Percentiles rank a stretch among this genome's conserved stretches.
Evolutionary conservation across 2,888 invertebrate genomes (phyloP).

Genomic region (Drosophila multiciliata): DNA sequence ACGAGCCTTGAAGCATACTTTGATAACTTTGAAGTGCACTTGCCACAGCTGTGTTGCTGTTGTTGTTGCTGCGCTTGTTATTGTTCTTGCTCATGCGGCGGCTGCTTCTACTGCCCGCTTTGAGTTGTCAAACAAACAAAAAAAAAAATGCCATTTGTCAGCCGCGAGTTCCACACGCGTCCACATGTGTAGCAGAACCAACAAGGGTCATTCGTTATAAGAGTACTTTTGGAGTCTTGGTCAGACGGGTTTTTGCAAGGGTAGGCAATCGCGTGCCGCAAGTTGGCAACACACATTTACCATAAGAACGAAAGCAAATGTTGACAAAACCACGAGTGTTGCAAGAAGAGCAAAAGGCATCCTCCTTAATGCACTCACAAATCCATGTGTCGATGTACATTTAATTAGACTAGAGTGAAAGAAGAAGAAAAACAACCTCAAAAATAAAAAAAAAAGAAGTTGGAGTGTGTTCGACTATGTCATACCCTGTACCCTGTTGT

Average conservation of each 20-base stretch:
- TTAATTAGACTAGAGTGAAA: not conserved
- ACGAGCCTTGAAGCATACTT: slow-evolving; percentile 68
- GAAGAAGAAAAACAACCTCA: not conserved
- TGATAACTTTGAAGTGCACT: slow-evolving; percentile 75
- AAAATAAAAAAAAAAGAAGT: not conserved
- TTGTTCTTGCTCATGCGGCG: slow-evolving; percentile 12
- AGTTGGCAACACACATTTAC: not conserved
- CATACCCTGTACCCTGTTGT: not conserved
- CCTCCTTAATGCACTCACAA: not conserved
- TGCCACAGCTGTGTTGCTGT: slow-evolving; percentile 42
- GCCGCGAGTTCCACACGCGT: slow-evolving; percentile 44
- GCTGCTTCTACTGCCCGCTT: slow-evolving; percentile 48
- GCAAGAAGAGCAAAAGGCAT: not conserved
- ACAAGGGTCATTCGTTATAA: slow-evolving; percentile 55
- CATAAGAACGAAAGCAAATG: not conserved
- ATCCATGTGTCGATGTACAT: not conserved
- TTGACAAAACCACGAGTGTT: not conserved
- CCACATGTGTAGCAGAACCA: slow-evolving; percentile 6
- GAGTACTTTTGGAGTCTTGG: slow-evolving; percentile 38
- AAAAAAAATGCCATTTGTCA: slow-evolving; percentile 64
- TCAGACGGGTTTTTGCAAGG: slow-evolving; percentile 4
- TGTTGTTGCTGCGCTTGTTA: slow-evolving; percentile 16
- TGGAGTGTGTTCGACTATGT: not conserved
- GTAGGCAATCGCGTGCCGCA: slow-evolving; percentile 22
- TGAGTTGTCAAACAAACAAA: slow-evolving; percentile 71